These are phyloP conservation scores for Chelon labrosus DNA, from an alignment of 2,797 vertebrate species.

Conservation along the genomic window DNA sequence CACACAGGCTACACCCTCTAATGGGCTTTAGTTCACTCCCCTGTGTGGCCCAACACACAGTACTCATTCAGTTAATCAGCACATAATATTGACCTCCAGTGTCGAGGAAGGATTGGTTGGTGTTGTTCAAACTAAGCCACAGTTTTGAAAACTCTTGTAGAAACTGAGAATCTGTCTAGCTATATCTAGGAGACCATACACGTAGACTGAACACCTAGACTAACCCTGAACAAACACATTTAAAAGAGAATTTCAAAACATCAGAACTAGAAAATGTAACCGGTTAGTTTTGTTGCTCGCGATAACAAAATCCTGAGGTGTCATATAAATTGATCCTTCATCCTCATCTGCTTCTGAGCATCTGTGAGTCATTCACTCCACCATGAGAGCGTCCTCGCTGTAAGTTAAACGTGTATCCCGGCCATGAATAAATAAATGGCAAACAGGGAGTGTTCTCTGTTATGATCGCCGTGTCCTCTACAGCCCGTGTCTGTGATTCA, in stretches of 20 bases:
- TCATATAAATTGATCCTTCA: conserved; percentile 21
- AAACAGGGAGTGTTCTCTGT: conserved; percentile 20
- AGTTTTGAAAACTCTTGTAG: too few species aligned
- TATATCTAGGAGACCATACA: background rate
- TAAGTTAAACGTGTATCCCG: conserved; percentile 5
- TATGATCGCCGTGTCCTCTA: conserved; percentile 36
- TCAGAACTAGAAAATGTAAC: background rate
- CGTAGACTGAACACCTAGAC: background rate
- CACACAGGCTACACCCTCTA: conserved; percentile 32
- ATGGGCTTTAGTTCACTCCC: conserved; percentile 14
- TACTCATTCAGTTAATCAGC: conserved; percentile 21
- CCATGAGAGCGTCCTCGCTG: conserved; percentile 3
- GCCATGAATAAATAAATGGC: conserved; percentile 26
- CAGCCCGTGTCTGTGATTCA: conserved; percentile 13
- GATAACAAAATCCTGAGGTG: background rate
- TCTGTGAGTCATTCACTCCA: conserved; percentile 4
- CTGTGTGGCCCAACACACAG: conserved; percentile 15
- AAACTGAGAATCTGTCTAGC: background rate
- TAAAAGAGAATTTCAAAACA: background rate
- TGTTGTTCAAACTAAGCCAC: background rate
- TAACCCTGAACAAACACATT: background rate
- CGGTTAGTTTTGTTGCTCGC: background rate
- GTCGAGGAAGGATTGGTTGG: background rate
- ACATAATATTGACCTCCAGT: background rate
- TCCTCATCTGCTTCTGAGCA: background rate